Base-by-base conservation (phyloP, 2,113 vertebrate species). In the Eubucco bourcierii region DNA sequence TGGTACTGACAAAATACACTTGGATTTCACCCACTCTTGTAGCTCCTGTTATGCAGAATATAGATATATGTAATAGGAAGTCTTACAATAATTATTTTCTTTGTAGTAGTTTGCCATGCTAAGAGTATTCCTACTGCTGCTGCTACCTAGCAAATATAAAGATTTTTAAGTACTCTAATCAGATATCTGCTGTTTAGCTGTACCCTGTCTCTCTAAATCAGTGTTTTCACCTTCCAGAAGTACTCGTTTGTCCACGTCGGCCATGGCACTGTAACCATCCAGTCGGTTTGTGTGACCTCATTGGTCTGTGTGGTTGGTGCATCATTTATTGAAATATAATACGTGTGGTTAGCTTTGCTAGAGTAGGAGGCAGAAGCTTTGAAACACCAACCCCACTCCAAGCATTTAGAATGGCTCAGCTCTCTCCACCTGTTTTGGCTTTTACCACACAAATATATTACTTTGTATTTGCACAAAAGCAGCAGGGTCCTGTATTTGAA, bases 151-250 rank as follows among this genome's bases (percentile, higher is more conserved):
- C 61, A 84, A 66, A 59, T 28, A 59, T 28, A 25, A 44, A 19
- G 18, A 25, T 7, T 5, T 17, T 34, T 3, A 14, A 18, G 10
- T 39, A 8, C 33, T 82, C 64, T 80, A 15, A 70, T 94, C 95
- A 86, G 95, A 80, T 70, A 56, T 89, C 94, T 92, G 96, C 93
- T 96, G 86, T 90, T 94, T 6, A 61, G 53, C 78, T 63, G 21
- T 29, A 2, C 59, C 68, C 52, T 11, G 17, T 23, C 4, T 24
- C n/a, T 37, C 31, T 52, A 10, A 66, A 0, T 41, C 87, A 13
- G 25, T 31, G 90, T 60, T 31, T 39, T 52, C 56, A 60, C 52
- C 6, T 64, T 2, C 28, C 75, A 37, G 79, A 39, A 67, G 72
- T 65, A 5, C 13, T 6, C 11, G 75, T 91, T 15, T 94, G 89